These are phyloP conservation scores for Cephus runcator DNA, from an alignment of 2,888 invertebrate genomes.

Conservation along the genomic window DNA sequence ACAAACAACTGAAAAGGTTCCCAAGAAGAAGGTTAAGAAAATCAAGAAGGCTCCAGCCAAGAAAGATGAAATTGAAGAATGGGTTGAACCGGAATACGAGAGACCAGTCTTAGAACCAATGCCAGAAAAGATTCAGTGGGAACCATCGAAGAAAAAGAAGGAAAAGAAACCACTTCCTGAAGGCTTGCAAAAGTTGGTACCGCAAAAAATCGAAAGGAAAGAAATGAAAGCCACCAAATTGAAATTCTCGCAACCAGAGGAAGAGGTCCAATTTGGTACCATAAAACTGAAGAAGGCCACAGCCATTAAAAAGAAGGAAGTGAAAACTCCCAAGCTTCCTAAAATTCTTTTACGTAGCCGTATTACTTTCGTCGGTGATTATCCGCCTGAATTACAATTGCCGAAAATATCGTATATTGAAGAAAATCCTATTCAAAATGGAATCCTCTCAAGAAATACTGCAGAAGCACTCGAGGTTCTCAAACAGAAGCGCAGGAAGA, in stretches of 20 bases:
- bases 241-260: slow-evolving; percentile 70
- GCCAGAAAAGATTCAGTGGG: slow-evolving; percentile 60
- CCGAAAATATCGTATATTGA: slow-evolving; percentile 68
- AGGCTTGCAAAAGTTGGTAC: slow-evolving; percentile 51
- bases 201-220: slow-evolving; percentile 72
- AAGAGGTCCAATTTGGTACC: slow-evolving; percentile 73
- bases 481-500: slow-evolving; percentile 71
- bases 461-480: slow-evolving; percentile 76
- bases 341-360: slow-evolving; percentile 78
- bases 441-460: slow-evolving; percentile 77
- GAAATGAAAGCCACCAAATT: slow-evolving; percentile 72
- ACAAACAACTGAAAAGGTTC: slow-evolving; percentile 26
- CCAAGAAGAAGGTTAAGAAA: slow-evolving; percentile 37
- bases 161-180: slow-evolving; percentile 39
- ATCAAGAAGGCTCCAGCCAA: slow-evolving; percentile 37
- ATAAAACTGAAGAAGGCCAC: slow-evolving; percentile 75
- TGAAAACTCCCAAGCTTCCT: slow-evolving; percentile 67
- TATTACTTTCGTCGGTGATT: slow-evolving; percentile 72
- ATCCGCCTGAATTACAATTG: slow-evolving; percentile 71
- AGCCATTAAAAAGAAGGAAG: slow-evolving; percentile 67
- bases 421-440: slow-evolving; percentile 70
- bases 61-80: slow-evolving; percentile 47
- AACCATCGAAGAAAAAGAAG: slow-evolving; percentile 53
- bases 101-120: slow-evolving; percentile 61
- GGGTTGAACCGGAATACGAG: slow-evolving; percentile 61